phyloP scores from a whole-genome alignment of 2,888 invertebrate species.

The Callinectes sapidus region DNA sequence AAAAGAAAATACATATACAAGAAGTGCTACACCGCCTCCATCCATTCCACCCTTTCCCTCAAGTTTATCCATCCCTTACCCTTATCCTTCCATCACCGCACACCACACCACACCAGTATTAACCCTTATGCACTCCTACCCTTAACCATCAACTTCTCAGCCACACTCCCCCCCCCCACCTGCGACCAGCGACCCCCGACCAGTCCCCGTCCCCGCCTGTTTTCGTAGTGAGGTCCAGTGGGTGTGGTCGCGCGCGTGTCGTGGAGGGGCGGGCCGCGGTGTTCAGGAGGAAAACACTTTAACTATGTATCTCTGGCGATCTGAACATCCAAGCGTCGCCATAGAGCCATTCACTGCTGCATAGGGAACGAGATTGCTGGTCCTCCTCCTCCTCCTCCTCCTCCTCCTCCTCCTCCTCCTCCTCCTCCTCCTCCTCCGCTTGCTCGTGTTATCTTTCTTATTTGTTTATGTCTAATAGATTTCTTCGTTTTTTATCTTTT shows the following conservation, averaged over 20 bases:
- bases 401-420: conserved; percentile 32
- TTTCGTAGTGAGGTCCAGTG: neutral
- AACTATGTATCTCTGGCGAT: conserved; percentile 12
- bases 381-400: neutral
- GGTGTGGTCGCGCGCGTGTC: conserved; percentile 29
- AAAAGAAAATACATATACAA: no score
- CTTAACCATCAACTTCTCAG: neutral
- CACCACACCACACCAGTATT: neutral
- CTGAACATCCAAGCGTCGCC: conserved; percentile 14
- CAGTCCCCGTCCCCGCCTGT: neutral
- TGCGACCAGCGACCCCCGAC: neutral
- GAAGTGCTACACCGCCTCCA: no score
- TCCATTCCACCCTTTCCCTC: neutral
- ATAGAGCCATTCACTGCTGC: conserved; percentile 22
- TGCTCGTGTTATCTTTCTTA: neutral
- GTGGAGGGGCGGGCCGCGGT: conserved; percentile 12
- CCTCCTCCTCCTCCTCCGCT: neutral
- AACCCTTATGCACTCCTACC: neutral
- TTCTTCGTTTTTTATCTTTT: neutral
- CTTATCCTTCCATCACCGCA: neutral
- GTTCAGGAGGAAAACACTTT: conserved; percentile 18
- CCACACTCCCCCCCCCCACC: neutral
- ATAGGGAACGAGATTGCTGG: neutral
- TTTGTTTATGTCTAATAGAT: neutral
- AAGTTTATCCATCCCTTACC: neutral